These are phyloP conservation scores for Ophion ventricosus DNA, from an alignment of 2,888 invertebrate genomes.

Conservation along the genomic window DNA sequence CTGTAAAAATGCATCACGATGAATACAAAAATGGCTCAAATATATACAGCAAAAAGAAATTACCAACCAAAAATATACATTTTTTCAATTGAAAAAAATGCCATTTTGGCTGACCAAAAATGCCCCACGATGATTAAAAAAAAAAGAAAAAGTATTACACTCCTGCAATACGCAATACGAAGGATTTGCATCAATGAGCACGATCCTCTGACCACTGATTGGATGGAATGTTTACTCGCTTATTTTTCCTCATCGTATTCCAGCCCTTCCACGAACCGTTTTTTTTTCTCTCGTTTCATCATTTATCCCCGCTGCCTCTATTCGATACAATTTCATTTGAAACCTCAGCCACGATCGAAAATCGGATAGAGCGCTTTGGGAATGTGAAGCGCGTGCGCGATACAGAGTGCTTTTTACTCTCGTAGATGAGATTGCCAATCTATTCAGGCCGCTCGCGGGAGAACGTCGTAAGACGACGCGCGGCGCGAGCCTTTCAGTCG, in stretches of 20 bases:
- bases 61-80: too few relatives aligned
- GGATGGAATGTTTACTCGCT: not conserved
- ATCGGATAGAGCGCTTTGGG: not conserved
- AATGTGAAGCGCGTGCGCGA: not conserved
- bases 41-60: not conserved
- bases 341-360: constrained; percentile 1
- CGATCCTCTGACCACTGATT: not conserved
- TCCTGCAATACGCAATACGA: not conserved
- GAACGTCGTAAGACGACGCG: constrained; percentile 1
- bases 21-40: too few relatives aligned
- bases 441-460: not conserved
- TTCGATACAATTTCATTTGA: not conserved
- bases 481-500: constrained; percentile 18
- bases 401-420: not conserved
- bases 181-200: not conserved
- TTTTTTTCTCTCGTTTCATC: not conserved
- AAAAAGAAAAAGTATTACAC: not conserved
- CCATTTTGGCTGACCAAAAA: not conserved
- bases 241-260: not conserved
- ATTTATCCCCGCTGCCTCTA: not conserved
- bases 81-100: not conserved
- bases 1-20: too few relatives aligned
- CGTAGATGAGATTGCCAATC: constrained; percentile 10
- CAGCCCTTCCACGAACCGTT: not conserved
- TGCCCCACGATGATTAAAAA: not conserved